Conservation (phyloP, 2,113 vertebrate species). For the Xiphias gladius region DNA sequence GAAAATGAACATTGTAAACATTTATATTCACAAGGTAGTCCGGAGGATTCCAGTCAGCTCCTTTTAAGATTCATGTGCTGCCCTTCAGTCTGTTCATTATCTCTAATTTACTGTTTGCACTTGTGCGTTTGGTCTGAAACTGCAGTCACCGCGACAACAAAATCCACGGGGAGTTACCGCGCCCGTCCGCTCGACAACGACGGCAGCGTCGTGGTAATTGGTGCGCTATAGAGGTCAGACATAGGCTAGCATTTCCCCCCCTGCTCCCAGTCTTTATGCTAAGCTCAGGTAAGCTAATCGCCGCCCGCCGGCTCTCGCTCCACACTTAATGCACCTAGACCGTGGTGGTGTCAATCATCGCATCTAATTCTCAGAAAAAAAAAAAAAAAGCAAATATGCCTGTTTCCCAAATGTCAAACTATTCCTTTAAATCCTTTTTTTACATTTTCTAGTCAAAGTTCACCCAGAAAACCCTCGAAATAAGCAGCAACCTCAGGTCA, state of each 20-base stretch:
- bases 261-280: not conserved
- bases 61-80: too few species aligned
- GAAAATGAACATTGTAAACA: too few species aligned
- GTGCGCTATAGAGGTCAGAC: not conserved
- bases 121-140: not conserved
- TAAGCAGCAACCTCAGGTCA: constrained; percentile 34
- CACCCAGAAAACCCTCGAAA: constrained; percentile 32
- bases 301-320: not conserved
- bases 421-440: constrained; percentile 18
- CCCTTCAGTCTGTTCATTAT: not conserved
- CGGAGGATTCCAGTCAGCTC: too few species aligned
- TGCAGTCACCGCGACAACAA: not conserved
- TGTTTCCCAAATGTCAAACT: constrained; percentile 23
- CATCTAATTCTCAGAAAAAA: not conserved
- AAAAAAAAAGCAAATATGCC: not conserved
- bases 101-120: not conserved
- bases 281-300: not conserved
- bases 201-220: too few species aligned
- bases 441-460: constrained; percentile 21
- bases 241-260: too few species aligned
- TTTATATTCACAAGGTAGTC: too few species aligned
- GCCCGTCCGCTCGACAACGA: too few species aligned
- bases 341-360: not conserved
- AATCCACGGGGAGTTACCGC: not conserved
- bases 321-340: not conserved